These are phyloP conservation scores for Blastobasis lacticolella DNA, from an alignment of 2,888 invertebrate genomes.

Conservation along the genomic window DNA sequence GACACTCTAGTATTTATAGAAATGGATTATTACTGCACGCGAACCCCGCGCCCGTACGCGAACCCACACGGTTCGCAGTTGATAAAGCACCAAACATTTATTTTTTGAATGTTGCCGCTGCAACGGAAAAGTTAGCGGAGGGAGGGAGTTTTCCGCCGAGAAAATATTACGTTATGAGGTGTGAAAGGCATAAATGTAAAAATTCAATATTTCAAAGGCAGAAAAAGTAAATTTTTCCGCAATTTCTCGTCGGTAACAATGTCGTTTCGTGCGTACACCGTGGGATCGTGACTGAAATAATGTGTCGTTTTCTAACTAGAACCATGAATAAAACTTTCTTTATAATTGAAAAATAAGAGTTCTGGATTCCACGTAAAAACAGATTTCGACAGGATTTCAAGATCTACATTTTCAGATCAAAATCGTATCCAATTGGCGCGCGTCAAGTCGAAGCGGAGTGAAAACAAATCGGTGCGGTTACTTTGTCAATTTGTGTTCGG, in stretches of 20 bases:
- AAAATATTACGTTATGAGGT: constrained; percentile 74
- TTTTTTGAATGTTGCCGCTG: constrained; percentile 62
- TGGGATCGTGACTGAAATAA: constrained; percentile 14
- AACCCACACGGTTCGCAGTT: constrained; percentile 24
- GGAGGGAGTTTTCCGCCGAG: constrained; percentile 51
- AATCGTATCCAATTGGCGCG: constrained; percentile 9
- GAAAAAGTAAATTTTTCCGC: constrained; percentile 55
- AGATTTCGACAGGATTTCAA: not conserved
- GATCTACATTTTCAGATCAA: not conserved
- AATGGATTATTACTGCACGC: no score
- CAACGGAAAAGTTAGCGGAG: constrained; percentile 59
- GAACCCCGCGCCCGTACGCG: no score
- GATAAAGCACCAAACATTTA: constrained; percentile 70
- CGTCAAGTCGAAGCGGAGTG: constrained; percentile 6
- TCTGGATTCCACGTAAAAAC: not conserved
- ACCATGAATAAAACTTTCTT: no score
- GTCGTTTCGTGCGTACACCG: constrained; percentile 33
- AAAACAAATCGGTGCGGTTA: constrained; percentile 15
- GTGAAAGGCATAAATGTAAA: constrained; percentile 73
- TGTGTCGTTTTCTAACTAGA: no score
- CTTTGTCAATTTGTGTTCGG: constrained; percentile 22
- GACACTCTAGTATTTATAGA: no score
- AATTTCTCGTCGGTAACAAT: constrained; percentile 49
- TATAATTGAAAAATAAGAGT: no score
- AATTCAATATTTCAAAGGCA: constrained; percentile 67